Conservation (phyloP, 53 echinoderm and acorn worm genomes). For the Holothuria leucospilota region DNA sequence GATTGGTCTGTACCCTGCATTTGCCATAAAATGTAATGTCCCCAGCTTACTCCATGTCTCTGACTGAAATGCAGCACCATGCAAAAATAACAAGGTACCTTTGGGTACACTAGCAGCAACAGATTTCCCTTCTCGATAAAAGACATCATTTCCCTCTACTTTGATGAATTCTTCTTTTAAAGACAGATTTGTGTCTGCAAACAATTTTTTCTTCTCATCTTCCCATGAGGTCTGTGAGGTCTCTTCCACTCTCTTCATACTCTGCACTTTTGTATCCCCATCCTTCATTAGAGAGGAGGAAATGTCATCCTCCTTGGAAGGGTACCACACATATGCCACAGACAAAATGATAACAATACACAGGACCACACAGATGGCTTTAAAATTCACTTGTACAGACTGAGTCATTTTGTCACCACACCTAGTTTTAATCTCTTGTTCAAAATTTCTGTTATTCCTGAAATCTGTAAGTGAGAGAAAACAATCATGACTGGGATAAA, state of each 20-base stretch:
- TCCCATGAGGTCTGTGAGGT: not conserved
- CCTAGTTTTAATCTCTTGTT: no score
- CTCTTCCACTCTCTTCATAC: not conserved
- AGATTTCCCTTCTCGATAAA: constrained; percentile 31
- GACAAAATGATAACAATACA: not conserved
- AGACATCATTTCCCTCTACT: constrained; percentile 37
- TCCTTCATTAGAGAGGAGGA: not conserved
- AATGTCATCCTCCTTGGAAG: constrained; percentile 21
- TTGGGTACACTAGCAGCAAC: constrained; percentile 1
- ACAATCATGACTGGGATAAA: no score
- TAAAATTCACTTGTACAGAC: constrained; percentile 18
- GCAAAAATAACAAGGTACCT: constrained; percentile 81
- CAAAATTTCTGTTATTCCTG: no score
- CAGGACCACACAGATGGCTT: not conserved
- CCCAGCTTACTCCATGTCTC: constrained; percentile 83
- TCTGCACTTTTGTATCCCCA: not conserved
- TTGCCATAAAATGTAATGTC: constrained; percentile 86
- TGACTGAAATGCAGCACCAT: constrained; percentile 82
- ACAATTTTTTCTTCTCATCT: constrained; percentile 1
- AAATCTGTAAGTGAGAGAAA: no score
- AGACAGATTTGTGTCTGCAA: constrained; percentile 11
- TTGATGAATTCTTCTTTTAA: not conserved
- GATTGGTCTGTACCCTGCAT: constrained; percentile 81
- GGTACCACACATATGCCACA: constrained; percentile 33
- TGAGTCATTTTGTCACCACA: not conserved